Conservation (phyloP, 2,888 invertebrate species). For the Campoplex capitator region DNA sequence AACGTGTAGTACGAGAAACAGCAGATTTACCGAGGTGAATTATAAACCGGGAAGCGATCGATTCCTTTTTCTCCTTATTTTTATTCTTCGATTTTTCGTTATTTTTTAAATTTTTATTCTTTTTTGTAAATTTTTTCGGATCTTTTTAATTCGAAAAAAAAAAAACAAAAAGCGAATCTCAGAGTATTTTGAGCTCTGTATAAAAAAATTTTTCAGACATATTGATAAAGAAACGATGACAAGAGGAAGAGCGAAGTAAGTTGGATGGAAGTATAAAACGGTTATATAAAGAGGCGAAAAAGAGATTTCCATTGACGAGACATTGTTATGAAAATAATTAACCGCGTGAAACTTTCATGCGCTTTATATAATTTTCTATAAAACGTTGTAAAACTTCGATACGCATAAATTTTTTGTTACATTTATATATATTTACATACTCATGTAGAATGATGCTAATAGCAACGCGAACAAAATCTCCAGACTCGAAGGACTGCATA, state of each 20-base stretch:
- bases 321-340: not conserved
- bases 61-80: slow-evolving; percentile 2
- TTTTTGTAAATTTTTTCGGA: not conserved
- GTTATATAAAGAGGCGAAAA: not conserved
- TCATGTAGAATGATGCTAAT: slow-evolving; percentile 13
- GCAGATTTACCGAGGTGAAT: slow-evolving; percentile 38
- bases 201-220: not conserved
- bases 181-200: not conserved
- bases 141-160: no score
- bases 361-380: not conserved
- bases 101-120: no score
- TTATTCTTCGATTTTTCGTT: not conserved
- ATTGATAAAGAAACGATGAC: not conserved
- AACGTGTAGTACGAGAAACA: slow-evolving; percentile 19
- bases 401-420: no score
- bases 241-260: not conserved
- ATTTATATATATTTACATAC: slow-evolving; percentile 3
- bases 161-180: not conserved
- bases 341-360: not conserved
- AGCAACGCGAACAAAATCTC: slow-evolving; percentile 13
- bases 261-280: not conserved
- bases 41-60: slow-evolving; percentile 34
- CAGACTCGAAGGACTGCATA: not conserved
- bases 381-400: not conserved
- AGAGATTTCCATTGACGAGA: not conserved